These are phyloP conservation scores for Rhingia rostrata DNA, from an alignment of 2,888 invertebrate genomes.

Conservation along the genomic window DNA sequence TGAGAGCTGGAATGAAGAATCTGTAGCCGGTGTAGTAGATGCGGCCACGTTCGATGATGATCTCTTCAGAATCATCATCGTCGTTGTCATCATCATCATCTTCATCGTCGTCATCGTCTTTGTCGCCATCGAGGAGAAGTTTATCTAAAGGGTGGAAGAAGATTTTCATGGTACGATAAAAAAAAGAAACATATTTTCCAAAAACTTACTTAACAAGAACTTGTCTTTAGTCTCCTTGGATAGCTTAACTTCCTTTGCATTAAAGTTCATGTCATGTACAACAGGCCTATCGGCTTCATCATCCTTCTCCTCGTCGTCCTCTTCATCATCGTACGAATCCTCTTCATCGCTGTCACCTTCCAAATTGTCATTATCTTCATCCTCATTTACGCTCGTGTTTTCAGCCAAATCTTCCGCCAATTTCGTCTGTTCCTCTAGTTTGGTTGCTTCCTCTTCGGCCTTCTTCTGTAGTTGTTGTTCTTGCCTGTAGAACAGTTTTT, in stretches of 20 bases:
- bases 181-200: neutral
- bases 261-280: constrained; percentile 78
- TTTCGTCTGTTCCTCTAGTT: constrained; percentile 78
- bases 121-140: constrained; percentile 76
- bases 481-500: constrained; percentile 56
- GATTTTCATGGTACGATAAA: neutral
- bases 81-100: constrained; percentile 77
- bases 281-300: constrained; percentile 77
- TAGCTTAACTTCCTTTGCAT: constrained; percentile 80
- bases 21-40: constrained; percentile 83
- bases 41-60: constrained; percentile 82
- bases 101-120: constrained; percentile 77
- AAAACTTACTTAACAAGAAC: constrained; percentile 79
- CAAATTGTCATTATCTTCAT: constrained; percentile 78
- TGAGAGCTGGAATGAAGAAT: constrained; percentile 84
- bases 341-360: constrained; percentile 79
- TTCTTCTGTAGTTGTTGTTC: constrained; percentile 50
- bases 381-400: constrained; percentile 73
- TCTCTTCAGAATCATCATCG: constrained; percentile 78
- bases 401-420: constrained; percentile 68
- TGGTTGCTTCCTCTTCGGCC: constrained; percentile 76
- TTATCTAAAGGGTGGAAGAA: constrained; percentile 76
- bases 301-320: constrained; percentile 74
- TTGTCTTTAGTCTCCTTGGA: constrained; percentile 79
- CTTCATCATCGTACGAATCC: constrained; percentile 74